Base-by-base conservation (phyloP, 1,140 invertebrate species). In the Papilio glaucus region DNA sequence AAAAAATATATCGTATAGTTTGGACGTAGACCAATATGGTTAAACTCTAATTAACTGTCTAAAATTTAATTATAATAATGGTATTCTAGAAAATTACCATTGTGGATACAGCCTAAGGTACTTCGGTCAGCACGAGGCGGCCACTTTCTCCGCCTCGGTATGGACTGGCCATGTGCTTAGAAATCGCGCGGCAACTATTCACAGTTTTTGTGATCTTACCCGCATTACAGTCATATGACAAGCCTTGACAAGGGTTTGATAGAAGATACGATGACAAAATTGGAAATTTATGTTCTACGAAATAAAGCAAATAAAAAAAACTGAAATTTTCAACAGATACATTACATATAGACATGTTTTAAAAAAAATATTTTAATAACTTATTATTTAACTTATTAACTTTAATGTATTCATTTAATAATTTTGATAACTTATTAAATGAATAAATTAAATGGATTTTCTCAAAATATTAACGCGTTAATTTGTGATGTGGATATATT, bases 141-240 rank as follows among this genome's bases (percentile, higher is more conserved):
- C 49, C 49, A 53, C 49, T 53, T 53, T 53, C 49, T 53, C 49
- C 49, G 49, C 9, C n/a, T 7, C 49, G 49, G 49, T 26, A 53
- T 53, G 49, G 9, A 24, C 9, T 41, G 7, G 18, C 21, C 49
- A 53, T 26, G 21, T 24, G 10, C 21, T 53, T 53, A 53, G 18
- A 53, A 53, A 26, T 53, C 9, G 21, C 0, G 10, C 0, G 1
- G 12, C 10, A 9, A 24, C 49, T 53, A 13, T 21, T 24, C 12
- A 45, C 42, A 45, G 7, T 26, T 24, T 53, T 53, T 24, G 29
- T 26, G 8, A 12, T 24, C 0, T 24, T 24, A 0, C 42, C 42
- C 42, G 9, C 15, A 21, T 18, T 21, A 24, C 49, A 8, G 21
- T 3, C 49, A 4, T 4, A 4, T 12, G 21, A 53, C 0, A 0